Evolutionary conservation across 2,797 vertebrate genomes (phyloP).

Genomic region (Tenualosa thibaudeaui): DNA sequence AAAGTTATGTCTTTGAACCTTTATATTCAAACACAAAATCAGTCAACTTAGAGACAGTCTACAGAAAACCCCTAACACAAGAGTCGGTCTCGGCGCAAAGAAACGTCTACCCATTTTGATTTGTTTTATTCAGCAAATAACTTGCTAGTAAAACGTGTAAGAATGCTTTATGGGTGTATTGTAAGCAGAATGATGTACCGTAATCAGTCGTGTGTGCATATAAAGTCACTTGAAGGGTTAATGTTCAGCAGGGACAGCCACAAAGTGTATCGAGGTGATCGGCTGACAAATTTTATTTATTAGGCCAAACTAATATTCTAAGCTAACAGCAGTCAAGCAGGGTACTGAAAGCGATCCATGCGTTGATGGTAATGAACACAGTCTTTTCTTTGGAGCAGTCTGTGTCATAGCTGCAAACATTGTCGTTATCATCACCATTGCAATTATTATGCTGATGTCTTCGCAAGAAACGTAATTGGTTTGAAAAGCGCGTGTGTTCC

Average conservation of each 20-base stretch:
- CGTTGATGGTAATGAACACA: background rate
- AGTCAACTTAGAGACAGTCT: background rate
- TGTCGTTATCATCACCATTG: background rate
- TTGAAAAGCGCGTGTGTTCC: slow-evolving; percentile 37
- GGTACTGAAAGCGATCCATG: background rate
- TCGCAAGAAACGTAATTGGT: slow-evolving; percentile 34
- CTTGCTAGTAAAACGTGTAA: too few species aligned
- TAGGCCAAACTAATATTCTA: background rate
- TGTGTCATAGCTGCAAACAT: background rate
- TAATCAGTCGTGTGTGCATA: too few species aligned
- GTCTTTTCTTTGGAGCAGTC: background rate
- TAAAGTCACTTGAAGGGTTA: background rate
- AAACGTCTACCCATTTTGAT: background rate
- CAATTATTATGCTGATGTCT: slow-evolving; percentile 35
- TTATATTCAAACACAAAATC: background rate
- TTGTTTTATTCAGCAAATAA: too few species aligned
- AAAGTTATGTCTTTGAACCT: background rate
- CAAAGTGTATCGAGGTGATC: background rate
- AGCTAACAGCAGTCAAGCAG: background rate
- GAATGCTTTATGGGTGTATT: background rate
- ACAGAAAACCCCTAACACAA: background rate
- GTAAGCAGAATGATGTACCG: background rate
- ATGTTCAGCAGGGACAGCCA: too few species aligned
- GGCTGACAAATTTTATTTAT: background rate
- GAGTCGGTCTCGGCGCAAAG: background rate